Base-by-base conservation (phyloP, 1,140 invertebrate genomes). In the Brachionus asplanchnoidis region DNA sequence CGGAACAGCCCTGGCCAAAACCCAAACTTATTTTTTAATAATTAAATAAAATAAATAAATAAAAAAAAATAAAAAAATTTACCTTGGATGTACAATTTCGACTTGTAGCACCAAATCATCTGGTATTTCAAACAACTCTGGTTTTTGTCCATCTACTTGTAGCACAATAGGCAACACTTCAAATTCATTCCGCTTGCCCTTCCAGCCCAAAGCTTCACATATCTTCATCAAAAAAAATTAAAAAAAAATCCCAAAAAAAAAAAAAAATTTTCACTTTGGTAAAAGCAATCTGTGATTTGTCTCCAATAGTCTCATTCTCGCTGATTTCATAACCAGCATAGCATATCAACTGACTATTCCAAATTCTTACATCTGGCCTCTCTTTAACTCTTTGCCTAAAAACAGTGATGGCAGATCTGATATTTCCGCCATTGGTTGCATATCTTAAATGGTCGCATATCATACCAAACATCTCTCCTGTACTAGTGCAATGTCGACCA, bases 361-460 rank as follows among this genome's bases (percentile, higher is more conserved):
- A 97, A 84, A 97, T 93, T 23, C 60, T 92, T 88, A 93, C 97
- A 90, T 97, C 95, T 85, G 95, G 94, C 46, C 87, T 93, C 0
- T 85, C 85, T 87, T 95, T 94, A 3, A 94, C 95, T 80, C 95
- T 91, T 90, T 95, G 95, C 9, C 95, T 95, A 90, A 98, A 97
- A 86, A 98, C 92, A 3, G 95, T 97, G 82, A 97, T 97, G 4
- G 95, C 95, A 8, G 96, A 97, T 90, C 95, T 93, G 85, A 98
- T 94, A 88, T 97, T 97, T 87, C 96, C 96, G 91, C 96, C 97
- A 89, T 98, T 98, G 20, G 95, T 97, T 86, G 94, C 94, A 90
- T 97, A 97, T 90, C 97, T 97, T 85, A 98, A 97, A 89, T 97
- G 96, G 89, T 97, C 96, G 89, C 95, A 97, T 66, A 98, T 92